Evolutionary conservation across 2,888 invertebrate species (phyloP), one percentile per base, ranked within the genome.

Genomic region (Pheosia tremula): DNA sequence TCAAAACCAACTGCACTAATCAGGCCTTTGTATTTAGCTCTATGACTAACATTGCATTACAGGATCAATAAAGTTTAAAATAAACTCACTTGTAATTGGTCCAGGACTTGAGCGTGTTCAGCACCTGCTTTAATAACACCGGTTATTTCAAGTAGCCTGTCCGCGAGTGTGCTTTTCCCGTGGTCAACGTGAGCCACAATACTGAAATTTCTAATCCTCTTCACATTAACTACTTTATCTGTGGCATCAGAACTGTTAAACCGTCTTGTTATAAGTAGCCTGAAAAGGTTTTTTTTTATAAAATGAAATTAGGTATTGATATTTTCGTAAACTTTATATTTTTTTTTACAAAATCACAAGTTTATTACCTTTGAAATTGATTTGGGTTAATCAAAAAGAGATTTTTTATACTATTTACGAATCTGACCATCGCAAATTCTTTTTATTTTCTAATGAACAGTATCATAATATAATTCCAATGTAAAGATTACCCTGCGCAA

Each of bases 101-200:
- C 97, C 10, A 97, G 85, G 13, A 97, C 95, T 89, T 97, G 97
- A 60, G 95, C 94, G 72, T 95, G 94, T 41, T 96, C 96, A 4
- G 93, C 91, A 41, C 96, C 95, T 0, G 92, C 91, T 79, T 95
- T 95, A 61, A 97, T 96, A 0, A 96, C 96, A 71, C 98, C 99
- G 24, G 99, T 98, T 60, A 97, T 89, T 95, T 99, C 99, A 11
- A 99, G 88, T n/a, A 99, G 87, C 61, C 99, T 94, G 86, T 99
- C 99, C 0, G 99, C 99, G 63, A 99, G 90, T 0, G 99, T 99
- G 87, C 98, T 98, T 93, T 99, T 99, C 0, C 99, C 99, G 94
- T 99, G 99, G 87, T 99, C 99, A 1, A 99, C 97, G 90, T 99
- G 99, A n/a, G 99, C 99, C 68, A 99, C 98, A 79, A 99, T 99